Evolutionary conservation across 2,113 vertebrate species (phyloP).

Genomic region (Ictalurus furcatus): DNA sequence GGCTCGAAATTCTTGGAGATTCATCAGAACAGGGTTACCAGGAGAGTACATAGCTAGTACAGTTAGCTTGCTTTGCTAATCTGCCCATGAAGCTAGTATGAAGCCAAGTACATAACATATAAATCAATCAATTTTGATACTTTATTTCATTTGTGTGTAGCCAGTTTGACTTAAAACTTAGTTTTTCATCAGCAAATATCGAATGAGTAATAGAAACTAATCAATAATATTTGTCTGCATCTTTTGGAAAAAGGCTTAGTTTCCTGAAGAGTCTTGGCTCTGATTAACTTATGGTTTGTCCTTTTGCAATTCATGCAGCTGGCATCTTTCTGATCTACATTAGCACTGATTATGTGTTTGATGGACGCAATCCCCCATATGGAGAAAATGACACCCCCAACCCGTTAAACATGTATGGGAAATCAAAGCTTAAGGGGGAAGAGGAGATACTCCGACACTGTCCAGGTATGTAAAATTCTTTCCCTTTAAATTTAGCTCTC

Average conservation of each 20-base stretch:
- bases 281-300: slow-evolving; percentile 1
- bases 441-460: slow-evolving; percentile 83
- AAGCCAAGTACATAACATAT: neutral
- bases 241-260: neutral
- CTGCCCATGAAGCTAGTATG: neutral
- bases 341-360: slow-evolving; percentile 95
- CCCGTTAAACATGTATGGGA: slow-evolving; percentile 90
- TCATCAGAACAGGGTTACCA: too few relatives aligned
- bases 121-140: neutral
- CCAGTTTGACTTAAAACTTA: neutral
- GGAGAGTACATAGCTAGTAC: too few relatives aligned
- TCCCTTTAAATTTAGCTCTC: neutral
- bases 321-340: slow-evolving; percentile 90
- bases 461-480: slow-evolving; percentile 74
- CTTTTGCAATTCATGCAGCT: slow-evolving; percentile 32
- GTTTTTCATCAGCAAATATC: neutral
- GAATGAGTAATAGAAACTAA: neutral
- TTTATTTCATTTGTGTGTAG: neutral
- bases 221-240: neutral
- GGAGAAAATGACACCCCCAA: slow-evolving; percentile 86
- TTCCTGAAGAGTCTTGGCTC: neutral
- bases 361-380: slow-evolving; percentile 90
- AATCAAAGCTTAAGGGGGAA: slow-evolving; percentile 92
- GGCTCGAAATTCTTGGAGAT: neutral
- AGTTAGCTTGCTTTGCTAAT: neutral